Base-by-base conservation (phyloP, 2,113 vertebrate genomes). In the Crotophaga sulcirostris region DNA sequence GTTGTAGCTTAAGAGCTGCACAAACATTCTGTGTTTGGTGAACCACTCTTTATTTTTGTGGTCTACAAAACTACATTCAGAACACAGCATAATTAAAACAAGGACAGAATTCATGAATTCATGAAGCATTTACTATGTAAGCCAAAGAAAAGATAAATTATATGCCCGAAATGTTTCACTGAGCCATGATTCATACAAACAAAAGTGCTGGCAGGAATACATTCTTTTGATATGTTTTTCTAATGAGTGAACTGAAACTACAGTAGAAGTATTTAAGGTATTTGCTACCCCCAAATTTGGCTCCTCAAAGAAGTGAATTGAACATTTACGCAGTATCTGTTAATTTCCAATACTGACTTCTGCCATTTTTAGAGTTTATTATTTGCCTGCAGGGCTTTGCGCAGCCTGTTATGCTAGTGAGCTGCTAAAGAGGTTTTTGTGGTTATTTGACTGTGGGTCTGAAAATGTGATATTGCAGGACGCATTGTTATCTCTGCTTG, bases 141-240 rank as follows among this genome's bases (percentile, higher is more conserved):
- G 97, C 98, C 97, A 97, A 97, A 98, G 97, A 98, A 98, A 97
- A 98, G 98, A 98, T 97, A 98, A 98, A 98, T 98, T 97, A 97
- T 98, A 97, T 90, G 97, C 97, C 97, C 97, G 97, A 96, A 97
- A 97, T 97, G 85, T 98, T 97, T 95, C 96, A 95, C 97, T 98
- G 97, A 97, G 95, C 95, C 72, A 77, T 77, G 95, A 97, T 97
- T 98, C 97, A 97, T 96, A 82, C 91, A 89, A 93, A 97, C 96
- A 97, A 97, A 93, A 84, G 68, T 84, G 95, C 77, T 98, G 98
- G 97, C 97, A 97, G 83, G 64, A 92, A 76, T 66, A 52, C 42
- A 66, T 58, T 84, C 89, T 95, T 93, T 93, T 94, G 87, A 94
- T 95, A 94, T 81, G 70, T 31, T 67, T 82, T 92, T 54, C 59